These are phyloP conservation scores for Eurois occulta DNA, from an alignment of 2,888 invertebrate genomes.

Conservation along the genomic window DNA sequence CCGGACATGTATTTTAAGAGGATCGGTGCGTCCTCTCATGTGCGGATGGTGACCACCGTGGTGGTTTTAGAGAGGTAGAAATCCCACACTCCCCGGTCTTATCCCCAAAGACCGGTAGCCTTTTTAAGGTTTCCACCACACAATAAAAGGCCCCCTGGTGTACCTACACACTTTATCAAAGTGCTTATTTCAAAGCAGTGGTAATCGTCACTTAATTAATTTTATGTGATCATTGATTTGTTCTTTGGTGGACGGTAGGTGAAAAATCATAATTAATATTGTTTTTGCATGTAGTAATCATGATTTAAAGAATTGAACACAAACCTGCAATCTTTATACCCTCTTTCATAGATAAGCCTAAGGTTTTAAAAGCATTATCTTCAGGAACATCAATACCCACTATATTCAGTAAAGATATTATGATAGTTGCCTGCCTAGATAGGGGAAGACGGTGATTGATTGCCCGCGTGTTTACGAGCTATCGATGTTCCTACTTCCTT, in stretches of 20 bases:
- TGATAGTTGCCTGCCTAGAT: slow-evolving; percentile 11
- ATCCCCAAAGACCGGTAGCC: no score
- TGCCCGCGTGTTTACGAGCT: slow-evolving; percentile 47
- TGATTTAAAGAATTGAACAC: not conserved
- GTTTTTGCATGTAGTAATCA: not conserved
- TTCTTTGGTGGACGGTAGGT: not conserved
- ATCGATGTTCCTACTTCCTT: slow-evolving; percentile 26
- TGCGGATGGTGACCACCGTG: no score
- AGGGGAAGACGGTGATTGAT: slow-evolving; percentile 32
- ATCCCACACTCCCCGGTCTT: no score
- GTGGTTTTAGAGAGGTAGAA: no score
- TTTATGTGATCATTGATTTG: not conserved
- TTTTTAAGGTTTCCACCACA: no score
- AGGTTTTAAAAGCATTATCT: slow-evolving; percentile 12
- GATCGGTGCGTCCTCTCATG: no score
- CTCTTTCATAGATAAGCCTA: not conserved
- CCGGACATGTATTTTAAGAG: no score
- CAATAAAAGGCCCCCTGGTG: no score
- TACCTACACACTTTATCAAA: not conserved
- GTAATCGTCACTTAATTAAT: not conserved
- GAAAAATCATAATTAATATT: not conserved
- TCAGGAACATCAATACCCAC: not conserved
- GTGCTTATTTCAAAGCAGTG: not conserved
- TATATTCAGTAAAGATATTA: slow-evolving; percentile 23
- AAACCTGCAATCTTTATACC: not conserved